Evolutionary conservation across 1,140 invertebrate genomes (phyloP), one percentile per base, ranked within the genome.

Genomic region (Leptinotarsa texana): DNA sequence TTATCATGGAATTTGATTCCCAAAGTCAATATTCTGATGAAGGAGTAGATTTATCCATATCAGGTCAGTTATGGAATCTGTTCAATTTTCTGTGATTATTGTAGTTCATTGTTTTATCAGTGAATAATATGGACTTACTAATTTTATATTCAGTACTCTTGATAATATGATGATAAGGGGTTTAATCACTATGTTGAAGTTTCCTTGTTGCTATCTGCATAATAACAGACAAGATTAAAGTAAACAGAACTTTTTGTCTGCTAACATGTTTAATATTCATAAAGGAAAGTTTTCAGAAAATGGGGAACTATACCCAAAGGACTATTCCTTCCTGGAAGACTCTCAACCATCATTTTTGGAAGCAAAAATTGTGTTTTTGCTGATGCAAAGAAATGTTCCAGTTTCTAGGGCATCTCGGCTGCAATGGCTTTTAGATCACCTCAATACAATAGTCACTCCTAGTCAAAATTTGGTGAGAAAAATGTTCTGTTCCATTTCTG

Each of bases 401-500:
- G 90, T 95, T 75, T 94, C 93, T 22, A 87, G 93, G 77, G 93
- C 93, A 85, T 88, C 92, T 27, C 85, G 93, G 79, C 90, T 92
- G 63, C 90, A 93, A 79, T 95, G 93, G 93, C 92, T 92, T 81
- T 86, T 95, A 24, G 88, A 90, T 75, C 89, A 92, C 83, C 84
- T 95, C 27, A 91, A 93, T 80, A 88, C 87, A 71, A 82, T 94
- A 51, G 82, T 82, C 75, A 84, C 91, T 18, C 86, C 88, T 70
- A 80, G 82, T 72, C 75, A 75, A 21, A 79, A 83, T 75, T 74
- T 79, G 75, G 78, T 83, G 84, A 81, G 84, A 74, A 42, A n/a
- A 57, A 42, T 42, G 33, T 63, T 13, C 66, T 72, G n/a, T 49
- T 71, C 13, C 42, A 62, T 8, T 13, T 66, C 57, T 72, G 57